Conservation (phyloP, 1,140 invertebrate species). For the Heliconius hewitsoni region DNA sequence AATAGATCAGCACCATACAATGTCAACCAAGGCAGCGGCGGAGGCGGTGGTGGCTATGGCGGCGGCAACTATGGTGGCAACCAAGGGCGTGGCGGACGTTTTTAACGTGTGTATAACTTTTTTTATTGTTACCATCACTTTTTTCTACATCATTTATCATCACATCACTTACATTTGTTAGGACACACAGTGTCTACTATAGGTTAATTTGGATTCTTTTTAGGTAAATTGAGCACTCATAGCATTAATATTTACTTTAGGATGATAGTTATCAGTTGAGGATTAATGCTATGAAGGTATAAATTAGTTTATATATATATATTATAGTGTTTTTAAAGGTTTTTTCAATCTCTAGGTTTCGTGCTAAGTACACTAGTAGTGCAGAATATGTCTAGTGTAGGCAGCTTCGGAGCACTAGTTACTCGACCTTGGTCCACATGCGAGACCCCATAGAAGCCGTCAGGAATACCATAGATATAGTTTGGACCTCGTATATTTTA, state of each 20-base stretch:
- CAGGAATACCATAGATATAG: conserved; percentile 75
- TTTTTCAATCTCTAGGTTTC: conserved; percentile 82
- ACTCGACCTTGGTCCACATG: conserved; percentile 74
- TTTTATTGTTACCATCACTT: conserved; percentile 31
- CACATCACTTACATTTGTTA: conserved; percentile 34
- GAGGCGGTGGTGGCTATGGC: conserved; percentile 71
- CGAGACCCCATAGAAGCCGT: conserved; percentile 77
- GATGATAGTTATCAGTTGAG: conserved; percentile 30
- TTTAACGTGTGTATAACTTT: conserved; percentile 67
- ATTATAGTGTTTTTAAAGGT: conserved; percentile 64
- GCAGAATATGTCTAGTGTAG: conserved; percentile 80
- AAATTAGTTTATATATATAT: conserved; percentile 47
- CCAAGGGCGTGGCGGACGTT: conserved; percentile 63
- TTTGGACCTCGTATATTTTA: conserved; percentile 61
- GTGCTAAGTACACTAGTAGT: conserved; percentile 81
- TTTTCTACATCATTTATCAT: conserved; percentile 23
- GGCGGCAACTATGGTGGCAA: conserved; percentile 57
- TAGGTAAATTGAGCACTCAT: conserved; percentile 55
- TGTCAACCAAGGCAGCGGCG: conserved; percentile 80
- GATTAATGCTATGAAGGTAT: conserved; percentile 76
- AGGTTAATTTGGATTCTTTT: conserved; percentile 27
- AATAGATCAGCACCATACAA: conserved; percentile 86
- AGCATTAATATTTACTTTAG: conserved; percentile 60
- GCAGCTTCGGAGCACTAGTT: conserved; percentile 80
- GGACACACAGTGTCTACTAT: conserved; percentile 19